Base-by-base conservation (phyloP, 2,113 vertebrate genomes). In the Tapirus terrestris region DNA sequence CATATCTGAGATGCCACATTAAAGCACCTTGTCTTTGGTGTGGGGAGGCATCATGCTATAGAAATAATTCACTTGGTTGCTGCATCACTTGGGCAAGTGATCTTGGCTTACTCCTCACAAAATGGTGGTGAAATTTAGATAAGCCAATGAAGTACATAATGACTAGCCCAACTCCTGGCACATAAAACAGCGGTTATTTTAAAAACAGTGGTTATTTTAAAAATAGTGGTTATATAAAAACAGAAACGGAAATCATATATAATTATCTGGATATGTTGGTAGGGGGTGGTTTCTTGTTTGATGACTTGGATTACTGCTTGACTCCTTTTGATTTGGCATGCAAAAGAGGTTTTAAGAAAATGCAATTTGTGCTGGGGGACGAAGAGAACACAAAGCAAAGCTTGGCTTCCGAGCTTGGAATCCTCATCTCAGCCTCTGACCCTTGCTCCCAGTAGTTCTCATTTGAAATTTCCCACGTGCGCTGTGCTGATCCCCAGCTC, bases 391-490 rank as follows among this genome's bases (percentile, higher is more conserved):
- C 31, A 48, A 85, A 88, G 51, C 36, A 61, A 75, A 95, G 83
- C 63, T 93, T 96, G 97, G 96, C 95, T 96, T 92, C 65, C 0
- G 8, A 75, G 92, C 85, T 82, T 92, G 92, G 94, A 76, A 81
- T 84, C 97, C 94, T 92, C 90, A 36, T 39, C 33, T 36, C 1
- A 77, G 95, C 82, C 85, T 92, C 53, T 97, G 95, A 96, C 89
- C 97, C 87, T 96, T 96, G 75, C 88, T 95, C 92, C 86, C 33
- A 72, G 70, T 21, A 48, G 58, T 36, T 90, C 58, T 89, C 79
- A 76, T 81, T 76, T 25, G 79, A 93, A 95, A 97, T 96, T 97
- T 90, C 5, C 31, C 58, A 93, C 60, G n/a, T 98, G 95, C n/a
- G 18, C 92, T 31, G 16, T 43, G 73, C 85, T 48, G 17, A 39